Evolutionary conservation across 2,888 invertebrate genomes (phyloP).

Genomic region (Tetramorium bicarinatum): DNA sequence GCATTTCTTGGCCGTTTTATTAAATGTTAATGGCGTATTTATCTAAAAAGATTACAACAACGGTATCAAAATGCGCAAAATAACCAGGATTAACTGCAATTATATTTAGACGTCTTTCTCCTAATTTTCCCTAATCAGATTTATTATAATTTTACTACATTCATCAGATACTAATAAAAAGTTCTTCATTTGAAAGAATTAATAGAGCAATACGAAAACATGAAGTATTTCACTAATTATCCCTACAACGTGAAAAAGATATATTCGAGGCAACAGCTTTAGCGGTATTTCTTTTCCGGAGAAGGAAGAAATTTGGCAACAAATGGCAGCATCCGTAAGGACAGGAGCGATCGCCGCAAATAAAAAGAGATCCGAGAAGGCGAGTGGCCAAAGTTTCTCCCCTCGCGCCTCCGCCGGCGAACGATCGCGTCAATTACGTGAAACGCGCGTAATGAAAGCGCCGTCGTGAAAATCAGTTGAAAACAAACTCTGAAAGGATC

Average conservation of each 20-base stretch:
- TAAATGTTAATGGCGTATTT: background rate
- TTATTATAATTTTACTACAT: background rate
- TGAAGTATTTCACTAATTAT: background rate
- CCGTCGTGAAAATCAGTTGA: slow-evolving; percentile 75
- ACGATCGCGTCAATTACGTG: slow-evolving; percentile 74
- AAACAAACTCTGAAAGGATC: slow-evolving; percentile 80
- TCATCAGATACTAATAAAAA: background rate
- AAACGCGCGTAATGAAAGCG: slow-evolving; percentile 74
- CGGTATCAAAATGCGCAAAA: background rate
- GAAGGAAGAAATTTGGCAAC: background rate
- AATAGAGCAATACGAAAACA: background rate
- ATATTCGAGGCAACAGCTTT: background rate
- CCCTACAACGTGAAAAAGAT: background rate
- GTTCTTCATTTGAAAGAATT: background rate
- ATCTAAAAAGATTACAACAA: background rate
- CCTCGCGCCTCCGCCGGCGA: slow-evolving; percentile 34
- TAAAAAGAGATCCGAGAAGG: background rate
- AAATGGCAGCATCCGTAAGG: background rate
- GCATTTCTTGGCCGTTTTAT: background rate
- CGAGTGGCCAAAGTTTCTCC: slow-evolving; percentile 59
- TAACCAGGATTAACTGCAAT: background rate
- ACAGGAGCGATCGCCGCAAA: background rate
- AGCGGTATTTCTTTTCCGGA: background rate
- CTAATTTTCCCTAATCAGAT: background rate
- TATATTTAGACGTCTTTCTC: background rate